These are phyloP conservation scores for Lepidochrysops patricia DNA, from an alignment of 2,888 invertebrate species.

Conservation along the genomic window DNA sequence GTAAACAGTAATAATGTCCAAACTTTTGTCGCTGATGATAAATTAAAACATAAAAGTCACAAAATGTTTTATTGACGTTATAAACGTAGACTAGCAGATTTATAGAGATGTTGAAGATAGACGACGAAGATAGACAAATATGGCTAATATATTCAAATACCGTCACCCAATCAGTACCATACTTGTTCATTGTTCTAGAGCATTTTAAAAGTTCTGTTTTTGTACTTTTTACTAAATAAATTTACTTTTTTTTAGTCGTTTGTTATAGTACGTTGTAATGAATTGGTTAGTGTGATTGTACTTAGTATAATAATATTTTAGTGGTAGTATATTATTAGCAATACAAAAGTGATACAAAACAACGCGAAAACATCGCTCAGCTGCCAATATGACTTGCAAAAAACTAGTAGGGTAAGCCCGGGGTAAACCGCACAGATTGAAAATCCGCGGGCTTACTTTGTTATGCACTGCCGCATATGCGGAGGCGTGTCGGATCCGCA, in stretches of 20 bases:
- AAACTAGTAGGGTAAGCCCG: background rate
- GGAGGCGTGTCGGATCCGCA: conserved; percentile 36
- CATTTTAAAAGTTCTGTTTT: too few species aligned
- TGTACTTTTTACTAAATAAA: too few species aligned
- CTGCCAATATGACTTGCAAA: background rate
- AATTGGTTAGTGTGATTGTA: too few species aligned
- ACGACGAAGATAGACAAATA: background rate
- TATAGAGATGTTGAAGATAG: background rate
- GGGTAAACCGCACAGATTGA: background rate
- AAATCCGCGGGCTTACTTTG: too few species aligned
- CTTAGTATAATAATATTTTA: too few species aligned
- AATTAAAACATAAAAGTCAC: background rate
- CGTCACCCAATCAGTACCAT: background rate
- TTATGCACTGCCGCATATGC: conserved; percentile 20
- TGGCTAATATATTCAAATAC: background rate
- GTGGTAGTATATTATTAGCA: too few species aligned
- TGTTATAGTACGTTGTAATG: too few species aligned
- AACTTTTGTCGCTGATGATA: background rate
- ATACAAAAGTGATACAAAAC: too few species aligned
- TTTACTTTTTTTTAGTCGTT: too few species aligned
- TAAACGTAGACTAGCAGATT: background rate
- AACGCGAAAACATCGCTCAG: background rate
- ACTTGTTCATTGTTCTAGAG: too few species aligned
- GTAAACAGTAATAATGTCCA: too few species aligned
- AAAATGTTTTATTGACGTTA: background rate